Base-by-base conservation (phyloP, 2,113 vertebrate species). In the Eonycteris spelaea region DNA sequence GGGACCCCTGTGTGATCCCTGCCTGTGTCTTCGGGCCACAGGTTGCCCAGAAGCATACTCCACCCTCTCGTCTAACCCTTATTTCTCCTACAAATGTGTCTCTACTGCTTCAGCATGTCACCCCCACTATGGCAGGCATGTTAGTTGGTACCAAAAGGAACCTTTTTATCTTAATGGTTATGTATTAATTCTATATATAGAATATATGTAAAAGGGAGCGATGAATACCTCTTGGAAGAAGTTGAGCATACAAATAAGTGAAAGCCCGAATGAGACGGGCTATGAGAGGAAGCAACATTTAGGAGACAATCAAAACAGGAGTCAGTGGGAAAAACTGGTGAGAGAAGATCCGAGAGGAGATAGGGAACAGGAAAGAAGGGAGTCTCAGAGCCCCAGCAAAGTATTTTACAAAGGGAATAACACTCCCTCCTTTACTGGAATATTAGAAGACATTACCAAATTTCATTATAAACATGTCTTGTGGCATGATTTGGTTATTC, bases 21-120 rank as follows among this genome's bases (percentile, higher is more conserved):
- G 14, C 74, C 33, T 0, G 1, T 0, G 12, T 45, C 53, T 4
- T 2, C 30, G 12, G 43, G 22, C 16, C 33, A 3, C 4, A 0
- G 55, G 22, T 6, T 35, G 33, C 63, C 55, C 45, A 9, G 45
- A 10, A 35, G 63, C 33, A 3, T 33, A 19, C 21, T 5, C 21
- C 33, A n/a, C 43, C 19, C 14, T 21, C 12, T 24, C 63, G 6
- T 10, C 10, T 43, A 28, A 24, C n/a, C n/a, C 48, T 70, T 28
- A 33, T 28, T 8, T n/a, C 75, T 38, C n/a, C 40, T n/a, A 5
- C 86, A 2, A 22, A 14, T 2, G 21, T 0, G 0, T 4, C 9
- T 12, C 48, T 48, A 13, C 11, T 13, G 21, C 11, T 5, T 40
- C 24, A 6, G 57, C 6, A 0, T 10, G 33, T 0, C 2, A 2